Percentiles rank a stretch among this genome's conserved stretches.
Conservation (phyloP, 2,113 vertebrate species). For the Terrapene triunguis region DNA sequence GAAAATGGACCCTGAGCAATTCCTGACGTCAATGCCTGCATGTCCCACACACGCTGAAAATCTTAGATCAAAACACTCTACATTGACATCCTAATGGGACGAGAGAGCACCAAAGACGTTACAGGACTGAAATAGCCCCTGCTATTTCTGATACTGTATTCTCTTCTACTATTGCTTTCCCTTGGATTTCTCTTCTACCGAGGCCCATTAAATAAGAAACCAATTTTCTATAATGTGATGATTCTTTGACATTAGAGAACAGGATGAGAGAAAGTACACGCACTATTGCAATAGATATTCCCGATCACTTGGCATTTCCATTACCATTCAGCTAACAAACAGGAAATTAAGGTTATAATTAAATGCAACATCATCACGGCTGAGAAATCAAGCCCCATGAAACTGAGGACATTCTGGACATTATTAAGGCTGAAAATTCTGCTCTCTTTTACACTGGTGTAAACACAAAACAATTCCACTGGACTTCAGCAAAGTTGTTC, state of each 20-base stretch:
- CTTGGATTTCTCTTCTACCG: neutral
- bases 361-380: neutral
- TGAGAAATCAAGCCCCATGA: neutral
- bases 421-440: neutral
- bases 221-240: neutral
- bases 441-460: neutral
- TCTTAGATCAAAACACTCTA: neutral
- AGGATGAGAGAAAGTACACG: neutral
- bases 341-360: neutral
- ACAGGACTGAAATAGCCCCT: neutral
- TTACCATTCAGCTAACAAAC: neutral
- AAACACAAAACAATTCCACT: neutral
- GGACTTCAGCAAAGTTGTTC: neutral
- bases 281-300: neutral
- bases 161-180: neutral
- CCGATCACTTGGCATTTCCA: neutral
- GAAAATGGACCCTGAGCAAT: neutral
- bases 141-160: neutral
- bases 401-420: neutral
- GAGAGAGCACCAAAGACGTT: neutral
- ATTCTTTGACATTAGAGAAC: neutral
- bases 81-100: neutral
- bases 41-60: neutral
- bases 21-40: neutral
- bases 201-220: neutral